Conservation (phyloP, 2,888 invertebrate species). For the Eristalis intricaria region DNA sequence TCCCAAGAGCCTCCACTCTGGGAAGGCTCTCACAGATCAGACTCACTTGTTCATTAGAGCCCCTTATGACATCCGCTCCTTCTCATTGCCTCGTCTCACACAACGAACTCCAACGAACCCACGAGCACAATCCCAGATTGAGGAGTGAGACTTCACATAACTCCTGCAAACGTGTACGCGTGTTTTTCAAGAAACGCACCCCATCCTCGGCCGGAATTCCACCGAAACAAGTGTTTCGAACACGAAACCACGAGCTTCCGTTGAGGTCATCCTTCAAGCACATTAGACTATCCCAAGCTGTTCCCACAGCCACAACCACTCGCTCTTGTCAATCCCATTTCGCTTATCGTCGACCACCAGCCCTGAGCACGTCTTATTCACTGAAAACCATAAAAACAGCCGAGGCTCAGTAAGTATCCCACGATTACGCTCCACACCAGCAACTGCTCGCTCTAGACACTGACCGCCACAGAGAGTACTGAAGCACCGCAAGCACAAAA, state of each 20-base stretch:
- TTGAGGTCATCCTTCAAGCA: neutral
- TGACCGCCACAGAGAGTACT: neutral
- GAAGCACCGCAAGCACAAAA: constrained; percentile 2
- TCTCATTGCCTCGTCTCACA: too few relatives aligned
- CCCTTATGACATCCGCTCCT: too few relatives aligned
- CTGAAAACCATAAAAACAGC: neutral
- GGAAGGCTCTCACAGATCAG: too few relatives aligned
- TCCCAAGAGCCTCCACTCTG: too few relatives aligned
- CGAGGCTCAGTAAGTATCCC: neutral
- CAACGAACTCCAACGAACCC: neutral
- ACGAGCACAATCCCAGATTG: neutral
- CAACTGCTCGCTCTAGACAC: neutral
- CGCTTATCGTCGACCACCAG: too few relatives aligned
- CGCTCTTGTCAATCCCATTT: neutral
- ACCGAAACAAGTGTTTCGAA: neutral
- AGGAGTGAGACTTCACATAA: neutral
- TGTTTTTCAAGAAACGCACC: neutral
- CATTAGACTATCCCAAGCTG: neutral
- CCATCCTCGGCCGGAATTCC: neutral
- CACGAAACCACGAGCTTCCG: neutral
- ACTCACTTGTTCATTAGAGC: too few relatives aligned
- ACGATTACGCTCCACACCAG: neutral
- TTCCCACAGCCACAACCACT: neutral
- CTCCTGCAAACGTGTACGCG: neutral
- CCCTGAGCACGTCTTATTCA: neutral